Evolutionary conservation across 2,797 vertebrate genomes (phyloP).

Genomic region (Myotis daubentonii): DNA sequence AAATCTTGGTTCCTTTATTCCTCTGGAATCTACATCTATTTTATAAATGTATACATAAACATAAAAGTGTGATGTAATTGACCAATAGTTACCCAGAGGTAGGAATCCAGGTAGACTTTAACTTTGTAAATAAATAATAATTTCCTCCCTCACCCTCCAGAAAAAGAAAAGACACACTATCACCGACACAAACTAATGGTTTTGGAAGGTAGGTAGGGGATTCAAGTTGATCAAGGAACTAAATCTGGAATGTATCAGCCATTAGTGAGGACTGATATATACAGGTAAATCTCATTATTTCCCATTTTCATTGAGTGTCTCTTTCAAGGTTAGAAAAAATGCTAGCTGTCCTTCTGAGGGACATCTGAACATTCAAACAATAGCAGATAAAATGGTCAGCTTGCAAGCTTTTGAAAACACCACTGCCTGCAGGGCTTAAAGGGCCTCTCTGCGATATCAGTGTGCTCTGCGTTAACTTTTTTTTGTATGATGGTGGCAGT

Average conservation of each 20-base stretch:
- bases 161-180: constrained; percentile 17
- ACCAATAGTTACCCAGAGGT: not conserved
- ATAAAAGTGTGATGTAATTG: not conserved
- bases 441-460: constrained; percentile 63
- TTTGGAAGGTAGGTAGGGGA: not conserved
- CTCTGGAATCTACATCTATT: not conserved
- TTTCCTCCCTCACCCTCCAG: accelerated
- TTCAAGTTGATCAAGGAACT: constrained; percentile 24
- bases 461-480: constrained; percentile 68
- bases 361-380: constrained; percentile 79
- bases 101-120: constrained; percentile 34
- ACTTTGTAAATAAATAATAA: constrained; percentile 32
- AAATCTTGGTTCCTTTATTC: constrained; percentile 21
- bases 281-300: constrained; percentile 76
- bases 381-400: constrained; percentile 72
- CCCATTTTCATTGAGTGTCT: constrained; percentile 69
- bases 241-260: constrained; percentile 26
- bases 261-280: constrained; percentile 47
- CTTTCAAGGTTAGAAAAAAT: constrained; percentile 73
- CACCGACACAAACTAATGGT: not conserved
- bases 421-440: constrained; percentile 74
- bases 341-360: constrained; percentile 53
- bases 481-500: constrained; percentile 63
- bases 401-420: constrained; percentile 81
- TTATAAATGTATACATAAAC: constrained; percentile 30